Evolutionary conservation across 1,140 invertebrate genomes (phyloP).

Genomic region (Hetaerina americana): DNA sequence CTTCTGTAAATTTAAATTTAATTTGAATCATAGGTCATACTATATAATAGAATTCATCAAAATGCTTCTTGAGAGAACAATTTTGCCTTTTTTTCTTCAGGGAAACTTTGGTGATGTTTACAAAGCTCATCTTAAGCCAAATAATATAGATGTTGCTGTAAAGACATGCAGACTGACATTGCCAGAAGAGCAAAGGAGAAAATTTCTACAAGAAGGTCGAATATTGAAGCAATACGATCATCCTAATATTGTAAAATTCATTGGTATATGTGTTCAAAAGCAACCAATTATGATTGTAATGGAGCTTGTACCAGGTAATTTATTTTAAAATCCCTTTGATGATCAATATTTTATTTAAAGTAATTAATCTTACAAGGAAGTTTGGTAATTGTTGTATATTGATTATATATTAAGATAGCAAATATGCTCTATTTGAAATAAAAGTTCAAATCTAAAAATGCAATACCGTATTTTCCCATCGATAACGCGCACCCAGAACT

Average conservation of each 20-base stretch:
- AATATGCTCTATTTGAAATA: too few species aligned
- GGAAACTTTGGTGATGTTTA: conserved; percentile 97
- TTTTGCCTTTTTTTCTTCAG: too few species aligned
- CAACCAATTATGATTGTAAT: conserved; percentile 99
- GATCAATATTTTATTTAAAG: background rate
- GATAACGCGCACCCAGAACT: too few species aligned
- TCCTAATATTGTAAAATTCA: conserved; percentile 91
- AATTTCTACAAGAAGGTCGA: conserved; percentile 89
- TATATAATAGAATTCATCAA: too few species aligned
- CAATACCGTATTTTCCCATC: too few species aligned
- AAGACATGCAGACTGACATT: conserved; percentile 90
- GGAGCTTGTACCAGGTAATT: conserved; percentile 83
- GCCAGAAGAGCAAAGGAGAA: conserved; percentile 90
- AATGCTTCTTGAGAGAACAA: too few species aligned
- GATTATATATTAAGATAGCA: background rate
- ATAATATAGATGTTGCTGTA: conserved; percentile 78
- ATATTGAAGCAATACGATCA: conserved; percentile 96
- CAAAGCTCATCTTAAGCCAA: conserved; percentile 71
- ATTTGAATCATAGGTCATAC: too few species aligned
- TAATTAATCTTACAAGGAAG: background rate
- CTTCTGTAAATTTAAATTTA: too few species aligned
- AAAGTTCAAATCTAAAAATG: too few species aligned
- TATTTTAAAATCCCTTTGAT: background rate
- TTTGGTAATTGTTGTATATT: background rate
- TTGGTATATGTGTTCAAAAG: conserved; percentile 94